A percentile compares a stretch with the other conserved stretches of the same genome.
Evolutionary conservation across 2,113 vertebrate species (phyloP).

Genomic region (Hyperoodon ampullatus): DNA sequence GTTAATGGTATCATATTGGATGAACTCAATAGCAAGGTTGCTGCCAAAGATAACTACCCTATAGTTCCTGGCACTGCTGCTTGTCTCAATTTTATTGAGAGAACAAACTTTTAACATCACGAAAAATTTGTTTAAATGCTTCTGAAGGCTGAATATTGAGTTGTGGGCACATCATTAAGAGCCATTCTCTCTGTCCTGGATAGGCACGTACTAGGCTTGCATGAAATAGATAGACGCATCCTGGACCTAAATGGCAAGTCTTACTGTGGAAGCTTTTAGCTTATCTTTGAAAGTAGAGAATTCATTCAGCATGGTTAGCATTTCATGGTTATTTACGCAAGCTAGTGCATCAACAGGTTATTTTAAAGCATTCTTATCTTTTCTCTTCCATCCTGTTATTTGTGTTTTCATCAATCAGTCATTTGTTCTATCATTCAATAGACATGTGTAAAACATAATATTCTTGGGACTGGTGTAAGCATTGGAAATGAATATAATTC

Average conservation of each 20-base stretch:
- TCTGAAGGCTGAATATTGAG: background rate
- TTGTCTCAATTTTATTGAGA: background rate
- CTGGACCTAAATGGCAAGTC: no score
- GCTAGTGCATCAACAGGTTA: background rate
- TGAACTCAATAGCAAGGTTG: rapidly evolving
- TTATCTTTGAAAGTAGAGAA: background rate
- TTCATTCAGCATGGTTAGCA: background rate
- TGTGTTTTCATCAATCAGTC: background rate
- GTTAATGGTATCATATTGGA: rapidly evolving
- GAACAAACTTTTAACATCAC: background rate
- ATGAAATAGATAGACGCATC: background rate
- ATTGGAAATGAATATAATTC: background rate
- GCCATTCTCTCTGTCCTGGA: rapidly evolving
- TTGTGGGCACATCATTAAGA: rapidly evolving
- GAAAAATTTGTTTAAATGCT: background rate
- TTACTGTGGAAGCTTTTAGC: background rate
- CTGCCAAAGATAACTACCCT: no score
- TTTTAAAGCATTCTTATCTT: background rate
- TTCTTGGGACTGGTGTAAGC: background rate
- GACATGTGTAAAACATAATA: background rate
- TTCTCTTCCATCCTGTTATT: background rate
- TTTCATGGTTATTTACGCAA: background rate
- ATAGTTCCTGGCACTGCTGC: background rate
- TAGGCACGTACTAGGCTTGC: rapidly evolving
- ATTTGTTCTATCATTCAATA: background rate